Evolutionary conservation across 2,888 invertebrate genomes (phyloP).

Genomic region (Trichopoda pennipes): DNA sequence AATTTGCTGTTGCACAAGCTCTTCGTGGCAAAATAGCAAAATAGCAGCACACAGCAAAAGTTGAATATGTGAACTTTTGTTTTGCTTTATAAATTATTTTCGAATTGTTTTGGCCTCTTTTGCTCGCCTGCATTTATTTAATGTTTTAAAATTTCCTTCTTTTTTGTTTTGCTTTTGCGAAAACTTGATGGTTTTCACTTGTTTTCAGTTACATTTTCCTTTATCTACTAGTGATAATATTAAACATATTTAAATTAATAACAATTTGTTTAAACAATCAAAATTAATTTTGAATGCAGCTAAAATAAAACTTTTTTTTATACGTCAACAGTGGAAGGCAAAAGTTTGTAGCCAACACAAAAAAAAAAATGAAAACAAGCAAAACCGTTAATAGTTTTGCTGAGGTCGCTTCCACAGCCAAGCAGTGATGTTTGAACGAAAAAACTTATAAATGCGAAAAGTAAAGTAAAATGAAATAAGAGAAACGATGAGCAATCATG

Average conservation of each 20-base stretch:
- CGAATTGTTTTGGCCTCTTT: background rate
- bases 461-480: no score
- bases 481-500: no score
- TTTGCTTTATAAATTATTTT: constrained; percentile 14
- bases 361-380: no score
- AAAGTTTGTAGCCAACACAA: no score
- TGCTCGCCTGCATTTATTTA: constrained; percentile 9
- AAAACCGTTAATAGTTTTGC: no score
- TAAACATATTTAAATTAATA: constrained; percentile 19
- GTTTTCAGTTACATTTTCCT: no score
- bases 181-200: constrained; percentile 7
- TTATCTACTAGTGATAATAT: constrained; percentile 7
- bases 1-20: background rate
- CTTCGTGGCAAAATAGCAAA: constrained; percentile 2
- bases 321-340: no score
- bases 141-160: background rate
- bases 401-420: no score
- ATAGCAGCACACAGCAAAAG: constrained; percentile 18
- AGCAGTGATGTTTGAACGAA: no score
- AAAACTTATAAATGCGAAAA: no score
- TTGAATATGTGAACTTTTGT: constrained; percentile 31
- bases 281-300: background rate
- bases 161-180: background rate
- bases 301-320: background rate
- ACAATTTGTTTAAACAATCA: constrained; percentile 19